Base-by-base conservation (phyloP, 2,888 invertebrate species). In the Meliscaeva auricollis region DNA sequence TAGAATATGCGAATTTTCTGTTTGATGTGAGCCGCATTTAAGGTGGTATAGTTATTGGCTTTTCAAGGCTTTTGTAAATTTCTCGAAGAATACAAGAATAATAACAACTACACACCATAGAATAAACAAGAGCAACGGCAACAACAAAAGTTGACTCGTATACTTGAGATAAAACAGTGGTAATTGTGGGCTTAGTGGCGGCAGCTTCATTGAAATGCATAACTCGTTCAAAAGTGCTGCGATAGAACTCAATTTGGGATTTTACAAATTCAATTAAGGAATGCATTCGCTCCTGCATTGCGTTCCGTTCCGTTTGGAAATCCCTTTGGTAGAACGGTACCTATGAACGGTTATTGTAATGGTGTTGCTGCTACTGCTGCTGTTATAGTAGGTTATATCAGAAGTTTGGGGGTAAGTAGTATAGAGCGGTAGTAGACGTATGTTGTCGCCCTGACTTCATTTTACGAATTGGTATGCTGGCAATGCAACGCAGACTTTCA, bases 201-300 rank as follows among this genome's bases (percentile, higher is more conserved):
- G 66, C 52, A 56, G 54, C 64, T 84, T 87, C 88, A 88, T 88
- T 88, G 87, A 87, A 87, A 88, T 87, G 88, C 87, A 87, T 87
- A 88, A 87, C 87, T 87, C 85, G 85, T 88, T 68, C 82, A 87
- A 87, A 88, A 88, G 80, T 87, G 82, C 87, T 70, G 87, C 78
- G 68, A 78, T 83, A 77, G 87, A 87, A 87, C 87, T 88, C 87
- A 85, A 85, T 88, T 88, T 88, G 83, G 87, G 85, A 87, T 85
- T 87, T 87, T 85, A 87, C 87, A 87, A 88, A 88, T 87, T 88
- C 87, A 88, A 87, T 88, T 88, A 88, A 88, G 85, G 85, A 82
- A 87, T 87, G 87, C 84, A 87, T 79, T 76, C 62, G 78, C 73
- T 73, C 68, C 64, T 70, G 69, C 68, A 66, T 76, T 60, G 20